Percentiles rank a stretch among this genome's conserved stretches.
phyloP scores from a whole-genome alignment of 2,888 invertebrate species.

The Amiota mariae region DNA sequence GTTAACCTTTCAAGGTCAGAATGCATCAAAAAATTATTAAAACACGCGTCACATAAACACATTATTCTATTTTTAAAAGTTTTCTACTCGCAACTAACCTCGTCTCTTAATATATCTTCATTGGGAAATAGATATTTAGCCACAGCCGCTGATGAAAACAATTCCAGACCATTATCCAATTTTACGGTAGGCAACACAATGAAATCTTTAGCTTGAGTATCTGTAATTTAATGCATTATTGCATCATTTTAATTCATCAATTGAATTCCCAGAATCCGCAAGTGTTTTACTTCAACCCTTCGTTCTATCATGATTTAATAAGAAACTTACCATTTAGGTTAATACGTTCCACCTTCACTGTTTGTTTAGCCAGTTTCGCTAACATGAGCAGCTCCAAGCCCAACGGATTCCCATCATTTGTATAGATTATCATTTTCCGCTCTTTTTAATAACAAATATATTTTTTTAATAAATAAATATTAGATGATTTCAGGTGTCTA shows the following conservation, averaged over 20 bases:
- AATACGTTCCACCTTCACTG: constrained; percentile 77
- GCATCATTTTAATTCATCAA: constrained; percentile 47
- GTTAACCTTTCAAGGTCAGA: constrained; percentile 35
- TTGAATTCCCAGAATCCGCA: constrained; percentile 15
- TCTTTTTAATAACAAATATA: constrained; percentile 27
- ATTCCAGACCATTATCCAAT: constrained; percentile 76
- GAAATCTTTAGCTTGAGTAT: constrained; percentile 75
- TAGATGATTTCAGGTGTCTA: constrained; percentile 46
- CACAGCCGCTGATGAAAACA: constrained; percentile 84
- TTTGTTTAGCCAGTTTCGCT: constrained; percentile 78
- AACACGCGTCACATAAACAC: background rate
- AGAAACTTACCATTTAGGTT: constrained; percentile 77
- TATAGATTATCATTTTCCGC: constrained; percentile 79
- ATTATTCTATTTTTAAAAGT: background rate
- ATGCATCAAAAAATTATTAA: background rate
- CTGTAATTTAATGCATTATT: constrained; percentile 67
- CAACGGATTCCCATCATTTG: constrained; percentile 85
- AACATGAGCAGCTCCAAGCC: constrained; percentile 83
- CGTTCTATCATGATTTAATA: background rate
- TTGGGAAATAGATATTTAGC: constrained; percentile 79
- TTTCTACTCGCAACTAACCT: constrained; percentile 61
- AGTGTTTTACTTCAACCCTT: background rate
- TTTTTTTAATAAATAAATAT: constrained; percentile 23
- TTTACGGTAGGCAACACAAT: constrained; percentile 80
- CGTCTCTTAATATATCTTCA: constrained; percentile 70